Conservation (phyloP, 2,113 vertebrate species). For the Amblyornis subalaris region DNA sequence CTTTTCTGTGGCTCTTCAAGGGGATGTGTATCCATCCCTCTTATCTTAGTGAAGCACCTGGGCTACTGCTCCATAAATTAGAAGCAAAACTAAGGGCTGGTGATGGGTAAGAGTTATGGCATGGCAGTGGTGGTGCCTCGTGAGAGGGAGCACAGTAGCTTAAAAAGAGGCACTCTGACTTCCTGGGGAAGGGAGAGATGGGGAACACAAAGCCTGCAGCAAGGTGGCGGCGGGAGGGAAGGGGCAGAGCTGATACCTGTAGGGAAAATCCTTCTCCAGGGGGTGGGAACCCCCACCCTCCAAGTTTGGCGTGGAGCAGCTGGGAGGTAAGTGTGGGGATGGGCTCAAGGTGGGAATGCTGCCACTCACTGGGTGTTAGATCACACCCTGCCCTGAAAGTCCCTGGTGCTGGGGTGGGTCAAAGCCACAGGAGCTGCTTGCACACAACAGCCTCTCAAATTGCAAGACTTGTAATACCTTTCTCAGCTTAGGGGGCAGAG, state of each 20-base stretch:
- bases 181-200: background rate
- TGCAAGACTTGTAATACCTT: background rate
- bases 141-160: background rate
- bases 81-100: background rate
- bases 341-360: background rate
- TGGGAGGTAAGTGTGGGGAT: slow-evolving; percentile 51
- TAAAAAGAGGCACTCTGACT: background rate
- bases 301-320: background rate
- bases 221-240: background rate
- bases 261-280: background rate
- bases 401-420: background rate
- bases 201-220: background rate
- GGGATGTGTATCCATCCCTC: background rate
- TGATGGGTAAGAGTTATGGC: background rate
- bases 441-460: background rate
- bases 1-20: background rate
- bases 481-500: background rate
- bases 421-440: background rate
- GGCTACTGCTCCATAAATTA: slow-evolving; percentile 44
- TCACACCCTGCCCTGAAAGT: background rate
- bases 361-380: fast-evolving
- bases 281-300: fast-evolving
- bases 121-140: background rate
- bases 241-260: background rate
- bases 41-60: slow-evolving; percentile 62